A percentile compares a stretch with the other conserved stretches of the same genome.
phyloP scores from a whole-genome alignment of 1,140 invertebrate species.

The Mactra quadrangularis region DNA sequence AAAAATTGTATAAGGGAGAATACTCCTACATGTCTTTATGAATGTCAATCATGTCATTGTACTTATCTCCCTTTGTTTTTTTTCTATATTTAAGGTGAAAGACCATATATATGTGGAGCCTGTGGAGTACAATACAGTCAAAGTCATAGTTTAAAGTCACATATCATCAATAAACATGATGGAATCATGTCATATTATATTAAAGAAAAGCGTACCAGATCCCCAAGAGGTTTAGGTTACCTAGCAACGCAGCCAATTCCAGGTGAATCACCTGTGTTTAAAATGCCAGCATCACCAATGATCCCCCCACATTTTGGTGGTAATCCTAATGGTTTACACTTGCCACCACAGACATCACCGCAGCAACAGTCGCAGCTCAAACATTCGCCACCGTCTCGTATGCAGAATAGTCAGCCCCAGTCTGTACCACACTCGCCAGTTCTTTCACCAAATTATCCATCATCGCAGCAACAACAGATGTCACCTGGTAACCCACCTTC shows the following conservation, averaged over 20 bases:
- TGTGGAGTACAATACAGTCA: conserved; percentile 82
- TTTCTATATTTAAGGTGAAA: conserved; percentile 71
- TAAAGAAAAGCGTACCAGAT: conserved; percentile 80
- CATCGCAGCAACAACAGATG: conserved; percentile 48
- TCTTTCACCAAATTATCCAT: conserved; percentile 55
- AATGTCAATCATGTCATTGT: background rate
- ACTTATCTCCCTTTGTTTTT: background rate
- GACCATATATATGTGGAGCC: conserved; percentile 81
- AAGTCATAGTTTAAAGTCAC: conserved; percentile 81
- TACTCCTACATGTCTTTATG: no score
- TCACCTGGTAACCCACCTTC: conserved; percentile 39
- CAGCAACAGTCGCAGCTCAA: conserved; percentile 58
- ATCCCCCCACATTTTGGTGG: conserved; percentile 66
- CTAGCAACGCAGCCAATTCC: conserved; percentile 71
- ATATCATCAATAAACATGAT: conserved; percentile 82
- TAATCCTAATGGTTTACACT: conserved; percentile 66
- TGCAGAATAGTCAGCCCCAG: conserved; percentile 10
- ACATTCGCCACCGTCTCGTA: conserved; percentile 37
- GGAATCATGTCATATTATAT: conserved; percentile 82
- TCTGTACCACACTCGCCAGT: conserved; percentile 56
- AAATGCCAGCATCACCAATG: conserved; percentile 68
- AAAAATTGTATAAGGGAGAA: no score
- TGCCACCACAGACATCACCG: conserved; percentile 48
- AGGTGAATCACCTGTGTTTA: conserved; percentile 73
- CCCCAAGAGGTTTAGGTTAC: conserved; percentile 79